phyloP scores from a whole-genome alignment of 2,113 vertebrate genomes.

The Nycticryphes semicollaris region DNA sequence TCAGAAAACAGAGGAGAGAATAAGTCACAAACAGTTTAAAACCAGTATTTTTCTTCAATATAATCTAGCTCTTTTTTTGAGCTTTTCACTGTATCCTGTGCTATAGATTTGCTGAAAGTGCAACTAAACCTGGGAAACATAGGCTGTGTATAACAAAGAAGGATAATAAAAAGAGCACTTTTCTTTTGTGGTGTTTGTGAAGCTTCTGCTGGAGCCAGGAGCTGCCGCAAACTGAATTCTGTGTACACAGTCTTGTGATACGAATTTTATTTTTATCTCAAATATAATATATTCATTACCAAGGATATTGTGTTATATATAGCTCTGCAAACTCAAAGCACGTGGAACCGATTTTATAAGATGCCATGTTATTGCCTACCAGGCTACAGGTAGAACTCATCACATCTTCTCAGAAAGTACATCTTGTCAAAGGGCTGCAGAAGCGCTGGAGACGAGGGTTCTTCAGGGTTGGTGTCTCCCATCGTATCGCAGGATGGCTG shows the following conservation, averaged over 20 bases:
- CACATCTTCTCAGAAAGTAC: background rate
- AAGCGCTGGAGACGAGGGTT: background rate
- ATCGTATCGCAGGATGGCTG: background rate
- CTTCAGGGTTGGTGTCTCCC: background rate
- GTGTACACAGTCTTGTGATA: constrained; percentile 18
- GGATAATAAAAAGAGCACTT: background rate
- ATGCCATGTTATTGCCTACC: background rate
- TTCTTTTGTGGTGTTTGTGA: background rate
- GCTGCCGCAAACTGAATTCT: constrained; percentile 23
- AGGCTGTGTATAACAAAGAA: background rate
- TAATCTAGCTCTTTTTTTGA: background rate
- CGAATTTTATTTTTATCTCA: constrained; percentile 23
- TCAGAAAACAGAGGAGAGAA: background rate
- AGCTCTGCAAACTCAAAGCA: constrained; percentile 22
- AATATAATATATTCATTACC: constrained; percentile 15
- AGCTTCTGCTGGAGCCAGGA: background rate
- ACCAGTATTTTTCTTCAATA: background rate
- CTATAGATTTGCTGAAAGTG: background rate
- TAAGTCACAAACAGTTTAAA: background rate
- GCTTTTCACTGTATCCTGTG: background rate
- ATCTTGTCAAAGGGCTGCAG: background rate
- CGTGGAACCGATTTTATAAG: background rate
- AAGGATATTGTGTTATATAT: constrained; percentile 33
- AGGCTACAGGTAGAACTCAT: background rate
- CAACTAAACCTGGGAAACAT: background rate